phyloP scores from a whole-genome alignment of 2,113 vertebrate genomes.

The Podarcis muralis region DNA sequence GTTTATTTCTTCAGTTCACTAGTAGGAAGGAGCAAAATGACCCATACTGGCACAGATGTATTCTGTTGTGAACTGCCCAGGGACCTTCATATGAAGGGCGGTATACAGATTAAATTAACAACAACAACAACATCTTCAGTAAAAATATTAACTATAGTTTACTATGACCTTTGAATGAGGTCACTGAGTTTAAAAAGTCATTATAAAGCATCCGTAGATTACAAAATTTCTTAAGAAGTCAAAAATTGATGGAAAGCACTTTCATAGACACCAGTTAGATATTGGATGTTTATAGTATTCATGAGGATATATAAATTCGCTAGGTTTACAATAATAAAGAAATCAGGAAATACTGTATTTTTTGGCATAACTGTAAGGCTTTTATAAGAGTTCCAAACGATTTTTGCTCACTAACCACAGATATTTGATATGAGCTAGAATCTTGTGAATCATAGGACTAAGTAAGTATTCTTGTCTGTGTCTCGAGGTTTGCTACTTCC shows the following conservation, averaged over 20 bases:
- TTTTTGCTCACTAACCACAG: constrained; percentile 6
- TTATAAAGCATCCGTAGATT: constrained; percentile 63
- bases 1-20: too few species aligned
- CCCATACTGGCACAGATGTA: too few species aligned
- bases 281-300: constrained; percentile 45
- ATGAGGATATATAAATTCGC: neutral
- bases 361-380: neutral
- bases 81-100: too few species aligned
- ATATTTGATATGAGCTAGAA: neutral
- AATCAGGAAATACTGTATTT: constrained; percentile 6
- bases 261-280: constrained; percentile 52
- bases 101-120: too few species aligned
- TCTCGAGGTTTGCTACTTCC: neutral
- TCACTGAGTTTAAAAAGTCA: constrained; percentile 61
- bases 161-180: too few species aligned
- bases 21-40: too few species aligned
- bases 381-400: neutral
- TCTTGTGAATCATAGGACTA: neutral
- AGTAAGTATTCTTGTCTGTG: neutral
- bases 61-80: too few species aligned
- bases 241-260: constrained; percentile 59
- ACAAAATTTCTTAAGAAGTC: constrained; percentile 56
- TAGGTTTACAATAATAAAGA: neutral
- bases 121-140: too few species aligned
- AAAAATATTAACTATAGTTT: too few species aligned